A percentile compares a stretch with the other conserved stretches of the same genome.
Conservation (phyloP, 2,113 vertebrate genomes). For the Cyprinus carpio region DNA sequence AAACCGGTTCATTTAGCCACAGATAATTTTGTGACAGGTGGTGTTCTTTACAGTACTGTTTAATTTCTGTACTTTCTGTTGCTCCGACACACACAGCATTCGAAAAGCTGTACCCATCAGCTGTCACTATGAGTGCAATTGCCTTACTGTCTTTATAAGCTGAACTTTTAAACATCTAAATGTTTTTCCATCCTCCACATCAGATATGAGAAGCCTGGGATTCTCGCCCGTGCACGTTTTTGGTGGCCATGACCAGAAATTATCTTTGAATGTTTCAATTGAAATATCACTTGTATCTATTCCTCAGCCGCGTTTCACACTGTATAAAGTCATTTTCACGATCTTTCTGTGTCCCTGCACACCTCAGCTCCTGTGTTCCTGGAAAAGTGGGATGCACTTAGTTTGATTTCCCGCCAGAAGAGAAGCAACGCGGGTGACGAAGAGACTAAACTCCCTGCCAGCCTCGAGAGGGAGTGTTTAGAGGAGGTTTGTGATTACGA, state of each 20-base stretch:
- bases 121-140: no score
- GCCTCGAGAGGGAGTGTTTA: slow-evolving; percentile 81
- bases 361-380: slow-evolving; percentile 68
- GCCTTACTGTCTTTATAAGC: no score
- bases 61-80: no score
- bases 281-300: neutral
- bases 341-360: neutral
- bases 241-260: neutral
- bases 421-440: slow-evolving; percentile 65
- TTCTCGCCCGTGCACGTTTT: neutral
- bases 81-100: no score
- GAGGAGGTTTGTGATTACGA: slow-evolving; percentile 86
- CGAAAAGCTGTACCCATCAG: no score
- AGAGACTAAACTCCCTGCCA: slow-evolving; percentile 64
- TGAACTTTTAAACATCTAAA: neutral
- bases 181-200: neutral
- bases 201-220: neutral
- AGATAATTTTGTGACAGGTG: no score
- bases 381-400: slow-evolving; percentile 69
- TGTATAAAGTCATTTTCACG: neutral
- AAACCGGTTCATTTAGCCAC: no score
- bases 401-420: slow-evolving; percentile 71
- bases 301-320: neutral
- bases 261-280: neutral
- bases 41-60: no score